Base-by-base conservation (phyloP, 2,888 invertebrate species). In the Entomobrya multifasciata region DNA sequence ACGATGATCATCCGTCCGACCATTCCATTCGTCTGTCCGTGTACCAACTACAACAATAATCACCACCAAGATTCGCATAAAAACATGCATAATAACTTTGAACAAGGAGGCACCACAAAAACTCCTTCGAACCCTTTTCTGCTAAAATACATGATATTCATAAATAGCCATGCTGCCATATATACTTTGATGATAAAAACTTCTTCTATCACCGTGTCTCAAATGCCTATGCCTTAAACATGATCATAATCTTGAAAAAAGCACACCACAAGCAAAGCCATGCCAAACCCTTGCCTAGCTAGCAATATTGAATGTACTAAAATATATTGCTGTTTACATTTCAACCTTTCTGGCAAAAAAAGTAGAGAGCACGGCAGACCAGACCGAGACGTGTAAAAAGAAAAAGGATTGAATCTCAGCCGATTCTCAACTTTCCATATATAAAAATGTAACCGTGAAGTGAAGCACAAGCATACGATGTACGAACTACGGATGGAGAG, bases 11-110 rank as follows among this genome's bases (percentile, higher is more conserved):
- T 74, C 82, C 82, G 30, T 85, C 65, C 65, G 67, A 70, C 79
- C 77, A 85, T 72, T 67, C 72, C 85, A 85, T 79, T 85, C 85
- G 79, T 79, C 49, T 77, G 85, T 78, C 78, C 78, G 77, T 85
- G 78, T 70, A 85, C 60, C 41, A 36, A 85, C 70, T 55, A 85
- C 78, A 85, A 79, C 85, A 79, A 85, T 85, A 79, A 85, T 72
- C 85, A 85, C 78, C 72, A 84, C 67, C 15, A 85, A n/a, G 83
- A 85, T 72, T 78, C 85, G 41, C 85, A 85, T 72, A 70, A 85
- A 76, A 85, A 78, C 70, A 85, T 72, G 78, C 62, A 77, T 60
- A 81, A 49, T 36, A 8, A 36, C 8, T 8, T 36, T 17, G n/a
- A 52, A 74, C 49, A 25, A 49, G 72, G 72, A 72, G 72, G 41